phyloP scores from a whole-genome alignment of 2,797 vertebrate genomes.

The Melanotaenia maccullochi region DNA sequence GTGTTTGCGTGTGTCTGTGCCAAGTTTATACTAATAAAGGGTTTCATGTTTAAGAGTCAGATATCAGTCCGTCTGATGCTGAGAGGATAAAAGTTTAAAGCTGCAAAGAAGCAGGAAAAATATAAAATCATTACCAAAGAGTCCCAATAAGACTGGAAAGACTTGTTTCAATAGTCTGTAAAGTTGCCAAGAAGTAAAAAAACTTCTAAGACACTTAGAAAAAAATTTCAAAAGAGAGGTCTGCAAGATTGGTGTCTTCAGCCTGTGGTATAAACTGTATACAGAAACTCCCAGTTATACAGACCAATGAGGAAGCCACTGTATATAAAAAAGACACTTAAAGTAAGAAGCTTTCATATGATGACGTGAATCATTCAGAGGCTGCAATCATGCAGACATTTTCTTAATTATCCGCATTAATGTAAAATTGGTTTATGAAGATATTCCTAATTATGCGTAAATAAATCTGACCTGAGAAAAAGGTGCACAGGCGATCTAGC shows the following conservation, averaged over 20 bases:
- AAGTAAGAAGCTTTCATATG: not conserved
- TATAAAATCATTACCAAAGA: not conserved
- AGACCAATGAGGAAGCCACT: not conserved
- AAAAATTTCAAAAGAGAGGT: not conserved
- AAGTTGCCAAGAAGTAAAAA: not conserved
- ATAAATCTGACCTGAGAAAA: not conserved
- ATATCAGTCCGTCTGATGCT: not conserved
- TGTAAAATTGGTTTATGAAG: not conserved
- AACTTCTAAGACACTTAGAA: not conserved
- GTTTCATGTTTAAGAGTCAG: constrained; percentile 12
- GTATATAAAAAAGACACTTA: not conserved
- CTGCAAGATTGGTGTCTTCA: not conserved
- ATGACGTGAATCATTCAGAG: not conserved
- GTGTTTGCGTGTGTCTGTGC: constrained; percentile 11
- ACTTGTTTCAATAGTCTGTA: not conserved
- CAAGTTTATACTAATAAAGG: constrained; percentile 17
- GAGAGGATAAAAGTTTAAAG: not conserved
- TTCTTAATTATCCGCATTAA: not conserved
- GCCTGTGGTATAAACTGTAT: not conserved
- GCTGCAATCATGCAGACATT: not conserved
- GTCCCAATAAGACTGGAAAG: not conserved
- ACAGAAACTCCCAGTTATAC: not conserved
- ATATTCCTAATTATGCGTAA: not conserved
- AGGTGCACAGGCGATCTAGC: constrained; percentile 15
- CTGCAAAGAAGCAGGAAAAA: not conserved